Conservation (phyloP, 2,888 invertebrate species). For the Mythimna lalbum region DNA sequence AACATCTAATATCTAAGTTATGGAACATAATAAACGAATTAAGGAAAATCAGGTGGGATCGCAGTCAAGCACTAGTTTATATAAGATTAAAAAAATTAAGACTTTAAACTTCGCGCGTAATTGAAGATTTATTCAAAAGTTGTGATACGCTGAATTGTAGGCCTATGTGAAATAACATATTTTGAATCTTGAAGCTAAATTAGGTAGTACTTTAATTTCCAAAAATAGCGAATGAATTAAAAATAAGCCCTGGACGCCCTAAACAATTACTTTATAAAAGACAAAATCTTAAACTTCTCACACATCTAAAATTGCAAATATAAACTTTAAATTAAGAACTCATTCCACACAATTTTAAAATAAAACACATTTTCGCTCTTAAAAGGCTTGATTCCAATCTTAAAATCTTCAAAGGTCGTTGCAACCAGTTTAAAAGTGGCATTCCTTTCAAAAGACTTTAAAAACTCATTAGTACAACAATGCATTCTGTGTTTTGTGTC, state of each 20-base stretch:
- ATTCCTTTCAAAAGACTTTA: constrained; percentile 61
- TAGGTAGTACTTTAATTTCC: too few species aligned
- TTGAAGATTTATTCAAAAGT: too few species aligned
- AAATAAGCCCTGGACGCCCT: background rate
- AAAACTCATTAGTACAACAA: constrained; percentile 73
- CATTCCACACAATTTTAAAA: constrained; percentile 47
- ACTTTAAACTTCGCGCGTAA: too few species aligned
- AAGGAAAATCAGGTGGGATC: too few species aligned
- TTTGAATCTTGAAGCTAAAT: too few species aligned
- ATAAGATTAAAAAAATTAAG: too few species aligned
- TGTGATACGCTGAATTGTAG: too few species aligned
- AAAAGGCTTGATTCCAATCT: constrained; percentile 51
- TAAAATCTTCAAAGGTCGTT: constrained; percentile 60
- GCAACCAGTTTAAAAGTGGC: constrained; percentile 59
- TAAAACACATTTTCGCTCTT: constrained; percentile 53
- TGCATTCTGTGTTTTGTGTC: constrained; percentile 74
- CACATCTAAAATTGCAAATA: constrained; percentile 33
- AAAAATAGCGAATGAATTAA: too few species aligned
- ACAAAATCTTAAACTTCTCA: background rate
- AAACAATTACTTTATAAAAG: background rate
- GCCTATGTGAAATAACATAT: too few species aligned
- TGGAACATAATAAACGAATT: too few species aligned
- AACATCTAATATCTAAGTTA: too few species aligned
- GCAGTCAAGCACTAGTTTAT: too few species aligned
- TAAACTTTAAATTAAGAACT: constrained; percentile 47